Conservation (phyloP, 2,797 vertebrate genomes). For the Sebastes diaconus region DNA sequence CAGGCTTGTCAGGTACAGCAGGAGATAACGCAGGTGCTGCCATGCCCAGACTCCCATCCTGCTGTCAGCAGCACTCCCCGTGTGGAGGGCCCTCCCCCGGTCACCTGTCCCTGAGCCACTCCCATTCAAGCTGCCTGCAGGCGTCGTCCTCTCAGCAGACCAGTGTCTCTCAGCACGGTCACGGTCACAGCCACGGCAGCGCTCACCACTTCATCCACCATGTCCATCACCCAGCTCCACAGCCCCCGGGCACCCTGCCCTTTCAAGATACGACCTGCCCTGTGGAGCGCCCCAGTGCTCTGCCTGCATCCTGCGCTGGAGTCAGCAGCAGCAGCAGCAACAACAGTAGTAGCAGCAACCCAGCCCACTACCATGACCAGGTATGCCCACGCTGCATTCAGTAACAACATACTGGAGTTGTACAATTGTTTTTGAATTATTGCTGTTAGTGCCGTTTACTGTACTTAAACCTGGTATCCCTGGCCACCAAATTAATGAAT, state of each 20-base stretch:
- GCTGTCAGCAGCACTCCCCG: constrained; percentile 97
- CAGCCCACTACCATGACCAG: constrained; percentile 92
- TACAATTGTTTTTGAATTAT: not conserved
- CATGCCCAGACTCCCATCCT: constrained; percentile 96
- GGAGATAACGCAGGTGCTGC: constrained; percentile 88
- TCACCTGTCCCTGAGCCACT: constrained; percentile 89
- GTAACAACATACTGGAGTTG: not conserved
- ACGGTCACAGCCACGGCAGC: constrained; percentile 76
- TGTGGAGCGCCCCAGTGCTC: constrained; percentile 90
- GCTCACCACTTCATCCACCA: constrained; percentile 94
- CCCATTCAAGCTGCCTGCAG: constrained; percentile 93
- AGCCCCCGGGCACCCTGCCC: constrained; percentile 86
- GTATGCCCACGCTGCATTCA: constrained; percentile 68
- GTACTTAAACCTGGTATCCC: not conserved
- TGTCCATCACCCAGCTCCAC: constrained; percentile 88
- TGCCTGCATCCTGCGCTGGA: constrained; percentile 88
- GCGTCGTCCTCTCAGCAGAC: constrained; percentile 83
- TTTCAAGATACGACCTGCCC: constrained; percentile 91
- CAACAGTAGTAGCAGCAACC: constrained; percentile 50
- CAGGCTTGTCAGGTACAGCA: constrained; percentile 80
- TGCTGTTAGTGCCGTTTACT: not conserved
- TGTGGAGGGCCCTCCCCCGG: constrained; percentile 91
- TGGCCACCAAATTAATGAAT: not conserved
- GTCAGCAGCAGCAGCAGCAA: constrained; percentile 79
- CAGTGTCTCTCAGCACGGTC: constrained; percentile 82